These are phyloP conservation scores for Leptinotarsa rubiginosa DNA, from an alignment of 2,888 invertebrate species.

Conservation along the genomic window DNA sequence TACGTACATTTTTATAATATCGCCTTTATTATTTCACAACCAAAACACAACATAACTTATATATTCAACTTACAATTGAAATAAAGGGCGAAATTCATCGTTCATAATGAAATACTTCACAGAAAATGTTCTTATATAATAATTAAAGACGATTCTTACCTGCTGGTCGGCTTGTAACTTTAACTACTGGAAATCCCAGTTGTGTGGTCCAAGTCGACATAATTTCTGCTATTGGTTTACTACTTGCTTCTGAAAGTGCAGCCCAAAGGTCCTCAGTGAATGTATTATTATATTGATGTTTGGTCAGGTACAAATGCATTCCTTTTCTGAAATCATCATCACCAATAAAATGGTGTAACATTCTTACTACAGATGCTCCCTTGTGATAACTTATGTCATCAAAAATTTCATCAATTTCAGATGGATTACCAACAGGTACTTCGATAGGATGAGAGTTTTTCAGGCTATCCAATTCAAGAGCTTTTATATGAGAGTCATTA, in stretches of 20 bases:
- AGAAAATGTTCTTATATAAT: too few relatives aligned
- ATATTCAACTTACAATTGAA: too few relatives aligned
- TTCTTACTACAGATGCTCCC: slow-evolving; percentile 93
- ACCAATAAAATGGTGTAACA: slow-evolving; percentile 94
- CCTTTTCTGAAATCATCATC: slow-evolving; percentile 93
- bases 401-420: slow-evolving; percentile 97
- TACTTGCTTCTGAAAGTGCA: slow-evolving; percentile 87
- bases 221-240: slow-evolving; percentile 88
- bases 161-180: slow-evolving; percentile 63
- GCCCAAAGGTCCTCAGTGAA: slow-evolving; percentile 95
- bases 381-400: slow-evolving; percentile 98
- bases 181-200: slow-evolving; percentile 95
- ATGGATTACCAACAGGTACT: slow-evolving; percentile 93
- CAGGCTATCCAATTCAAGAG: slow-evolving; percentile 87
- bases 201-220: slow-evolving; percentile 98
- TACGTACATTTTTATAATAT: too few relatives aligned
- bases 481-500: slow-evolving; percentile 86
- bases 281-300: slow-evolving; percentile 91
- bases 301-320: slow-evolving; percentile 89
- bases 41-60: too few relatives aligned
- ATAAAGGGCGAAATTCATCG: too few relatives aligned
- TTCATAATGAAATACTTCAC: too few relatives aligned
- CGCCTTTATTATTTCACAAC: too few relatives aligned
- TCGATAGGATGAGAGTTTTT: slow-evolving; percentile 97
- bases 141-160: slow-evolving; percentile 33